Base-by-base conservation (phyloP, 2,797 vertebrate species). In the Fringilla coelebs region DNA sequence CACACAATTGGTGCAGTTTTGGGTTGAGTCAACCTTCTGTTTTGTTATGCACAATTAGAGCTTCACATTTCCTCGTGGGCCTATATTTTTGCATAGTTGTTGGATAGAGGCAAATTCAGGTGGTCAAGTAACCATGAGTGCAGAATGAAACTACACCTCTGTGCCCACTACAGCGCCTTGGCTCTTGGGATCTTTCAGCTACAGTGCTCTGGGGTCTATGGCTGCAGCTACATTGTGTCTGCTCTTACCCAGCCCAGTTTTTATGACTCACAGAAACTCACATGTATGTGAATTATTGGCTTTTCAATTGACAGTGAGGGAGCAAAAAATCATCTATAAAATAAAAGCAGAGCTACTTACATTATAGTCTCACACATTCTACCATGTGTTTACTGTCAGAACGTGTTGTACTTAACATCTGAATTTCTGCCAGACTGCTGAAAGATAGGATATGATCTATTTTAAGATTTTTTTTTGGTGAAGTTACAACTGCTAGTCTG, bases 341-440 rank as follows among this genome's bases (percentile, higher is more conserved):
- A 94, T 89, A 91, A 89, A 91, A 94, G 70, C 76, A 88, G 82
- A 87, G 81, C 93, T 91, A 89, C 89, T 89, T 81, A 75, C 70
- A 81, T 84, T 94, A 88, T 76, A 91, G 90, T 95, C 80, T 96
- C 83, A 67, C 55, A n/a, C 83, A 79, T 94, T 96, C 94, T 90
- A 94, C 88, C 92, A 81, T 62, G 90, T 95, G 94, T 95, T 96
- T 95, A 94, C 90, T 95, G 93, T 95, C 95, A 95, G 91, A 87
- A 93, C 1, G 7, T 71, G 91, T 86, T 93, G 77, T 60, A 89
- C 72, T 88, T 95, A 97, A 95, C 93, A 93, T 82, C 77, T 95
- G 93, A 96, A 92, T 91, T 75, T 83, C 61, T 94, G 91, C 88
- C 95, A 96, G 84, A 75, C 66, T 89, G 45, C n/a, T 94, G 91